phyloP scores from a whole-genome alignment of 64 coral and sea anemone species.

The Dendrophyllia cribrosa region DNA sequence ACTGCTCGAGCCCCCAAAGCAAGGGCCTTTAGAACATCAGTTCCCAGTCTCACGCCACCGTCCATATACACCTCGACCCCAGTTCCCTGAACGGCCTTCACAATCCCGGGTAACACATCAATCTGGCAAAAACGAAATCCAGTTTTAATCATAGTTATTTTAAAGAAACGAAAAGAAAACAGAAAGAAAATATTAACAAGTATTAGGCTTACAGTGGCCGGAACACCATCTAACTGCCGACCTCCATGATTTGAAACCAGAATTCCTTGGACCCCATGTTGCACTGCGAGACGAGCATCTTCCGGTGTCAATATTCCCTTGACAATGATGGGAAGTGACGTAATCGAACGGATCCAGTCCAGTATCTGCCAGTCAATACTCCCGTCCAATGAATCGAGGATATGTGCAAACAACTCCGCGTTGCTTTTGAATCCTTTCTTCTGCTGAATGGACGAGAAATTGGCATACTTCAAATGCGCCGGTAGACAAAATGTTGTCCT shows the following conservation, averaged over 20 bases:
- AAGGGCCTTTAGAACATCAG: constrained; percentile 76
- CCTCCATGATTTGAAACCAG: constrained; percentile 78
- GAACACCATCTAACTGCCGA: constrained; percentile 62
- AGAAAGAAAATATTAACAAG: not conserved
- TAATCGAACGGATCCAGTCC: constrained; percentile 49
- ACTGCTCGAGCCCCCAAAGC: constrained; percentile 73
- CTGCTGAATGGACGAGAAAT: constrained; percentile 2
- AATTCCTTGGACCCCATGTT: constrained; percentile 67
- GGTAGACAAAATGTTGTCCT: not conserved
- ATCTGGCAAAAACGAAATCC: constrained; percentile 30
- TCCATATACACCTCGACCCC: constrained; percentile 69
- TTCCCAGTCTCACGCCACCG: constrained; percentile 73
- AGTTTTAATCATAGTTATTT: no score
- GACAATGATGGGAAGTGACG: constrained; percentile 37
- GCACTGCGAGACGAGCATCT: constrained; percentile 74
- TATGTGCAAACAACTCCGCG: not conserved
- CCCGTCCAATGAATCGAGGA: not conserved
- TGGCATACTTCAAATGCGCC: not conserved
- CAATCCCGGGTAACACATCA: constrained; percentile 67
- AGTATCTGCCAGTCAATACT: constrained; percentile 34
- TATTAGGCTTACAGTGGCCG: constrained; percentile 52
- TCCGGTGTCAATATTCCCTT: constrained; percentile 63
- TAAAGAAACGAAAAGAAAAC: not conserved
- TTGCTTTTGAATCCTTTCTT: not conserved
- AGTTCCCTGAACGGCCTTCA: constrained; percentile 57